These are phyloP conservation scores for Wasmannia auropunctata DNA, from an alignment of 1,140 invertebrate species.

Conservation along the genomic window DNA sequence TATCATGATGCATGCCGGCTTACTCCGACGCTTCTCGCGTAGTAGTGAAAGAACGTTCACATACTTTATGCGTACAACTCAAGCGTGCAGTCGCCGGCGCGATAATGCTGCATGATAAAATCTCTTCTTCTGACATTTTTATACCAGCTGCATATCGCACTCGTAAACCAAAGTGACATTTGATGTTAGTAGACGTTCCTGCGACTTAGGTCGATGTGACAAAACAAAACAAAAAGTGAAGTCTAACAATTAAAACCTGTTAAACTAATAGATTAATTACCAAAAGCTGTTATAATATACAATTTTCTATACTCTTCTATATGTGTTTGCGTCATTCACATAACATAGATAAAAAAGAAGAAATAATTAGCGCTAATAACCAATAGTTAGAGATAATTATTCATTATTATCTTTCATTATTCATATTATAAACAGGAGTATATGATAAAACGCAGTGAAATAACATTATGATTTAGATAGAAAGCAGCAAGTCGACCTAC, in stretches of 20 bases:
- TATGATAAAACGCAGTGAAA: background rate
- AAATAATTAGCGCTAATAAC: background rate
- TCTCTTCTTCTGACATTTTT: slow-evolving; percentile 29
- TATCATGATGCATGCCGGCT: background rate
- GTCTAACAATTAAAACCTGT: background rate
- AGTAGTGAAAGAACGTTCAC: slow-evolving; percentile 7
- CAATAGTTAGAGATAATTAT: background rate
- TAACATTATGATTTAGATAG: slow-evolving; percentile 2
- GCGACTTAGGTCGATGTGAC: background rate
- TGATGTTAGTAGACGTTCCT: background rate
- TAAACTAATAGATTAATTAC: background rate
- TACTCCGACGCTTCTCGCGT: background rate
- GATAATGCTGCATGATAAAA: slow-evolving; percentile 28
- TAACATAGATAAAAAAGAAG: background rate
- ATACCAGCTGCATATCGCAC: slow-evolving; percentile 5
- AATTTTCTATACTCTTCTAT: background rate
- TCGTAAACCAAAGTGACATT: slow-evolving; percentile 40
- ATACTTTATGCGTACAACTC: slow-evolving; percentile 24
- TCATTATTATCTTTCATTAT: background rate
- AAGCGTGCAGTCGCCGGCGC: background rate
- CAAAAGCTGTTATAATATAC: background rate
- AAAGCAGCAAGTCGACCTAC: background rate
- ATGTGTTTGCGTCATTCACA: background rate
- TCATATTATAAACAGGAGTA: background rate
- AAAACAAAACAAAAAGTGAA: background rate